A percentile compares a stretch with the other conserved stretches of the same genome.
Evolutionary conservation across 2,797 vertebrate genomes (phyloP).

Genomic region (Clarias platycephalus): DNA sequence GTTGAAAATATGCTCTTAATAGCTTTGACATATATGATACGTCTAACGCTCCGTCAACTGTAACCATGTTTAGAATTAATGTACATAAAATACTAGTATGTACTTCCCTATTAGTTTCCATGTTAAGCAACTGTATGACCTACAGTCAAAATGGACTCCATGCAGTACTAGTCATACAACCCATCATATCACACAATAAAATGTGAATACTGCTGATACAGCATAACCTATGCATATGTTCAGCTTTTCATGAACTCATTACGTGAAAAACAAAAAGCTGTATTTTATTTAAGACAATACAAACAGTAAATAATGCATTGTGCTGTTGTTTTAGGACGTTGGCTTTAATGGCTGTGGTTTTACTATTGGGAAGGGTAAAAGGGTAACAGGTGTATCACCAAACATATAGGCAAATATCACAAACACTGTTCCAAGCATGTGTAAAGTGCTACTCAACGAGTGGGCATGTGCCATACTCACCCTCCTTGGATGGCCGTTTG

Average conservation of each 20-base stretch:
- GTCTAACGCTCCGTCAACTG: neutral
- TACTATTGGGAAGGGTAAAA: slow-evolving; percentile 38
- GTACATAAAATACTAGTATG: neutral
- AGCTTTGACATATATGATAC: neutral
- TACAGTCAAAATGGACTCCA: slow-evolving; percentile 26
- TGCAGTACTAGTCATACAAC: neutral
- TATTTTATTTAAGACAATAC: neutral
- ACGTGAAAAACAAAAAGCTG: neutral
- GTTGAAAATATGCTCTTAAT: neutral
- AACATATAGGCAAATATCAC: slow-evolving; percentile 36
- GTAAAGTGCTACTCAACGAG: slow-evolving; percentile 5
- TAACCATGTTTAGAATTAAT: neutral
- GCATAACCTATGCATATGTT: neutral
- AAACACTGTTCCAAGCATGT: slow-evolving; percentile 22
- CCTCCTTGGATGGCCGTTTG: slow-evolving; percentile 95
- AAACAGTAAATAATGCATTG: neutral
- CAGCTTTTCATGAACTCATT: neutral
- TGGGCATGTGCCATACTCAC: slow-evolving; percentile 78
- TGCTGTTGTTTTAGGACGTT: slow-evolving; percentile 28
- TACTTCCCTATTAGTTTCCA: neutral
- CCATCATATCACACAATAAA: slow-evolving; percentile 2
- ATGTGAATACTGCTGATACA: neutral
- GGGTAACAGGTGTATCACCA: slow-evolving; percentile 36
- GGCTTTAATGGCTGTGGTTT: slow-evolving; percentile 13
- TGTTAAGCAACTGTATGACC: slow-evolving; percentile 5